Conservation (phyloP, 2,797 vertebrate species). For the Aldrovandia affinis region DNA sequence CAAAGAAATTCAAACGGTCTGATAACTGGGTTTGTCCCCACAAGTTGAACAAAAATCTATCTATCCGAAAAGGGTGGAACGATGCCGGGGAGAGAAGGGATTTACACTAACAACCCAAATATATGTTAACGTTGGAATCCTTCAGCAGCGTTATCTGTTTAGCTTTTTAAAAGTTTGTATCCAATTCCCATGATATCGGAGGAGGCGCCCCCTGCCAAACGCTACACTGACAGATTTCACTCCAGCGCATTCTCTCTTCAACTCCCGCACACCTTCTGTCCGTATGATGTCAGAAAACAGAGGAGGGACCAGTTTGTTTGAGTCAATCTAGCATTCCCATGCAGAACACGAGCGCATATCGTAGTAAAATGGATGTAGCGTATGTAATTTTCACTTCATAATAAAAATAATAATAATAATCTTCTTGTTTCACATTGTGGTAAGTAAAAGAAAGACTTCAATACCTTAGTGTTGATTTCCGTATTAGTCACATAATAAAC, state of each 20-base stretch:
- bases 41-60: neutral
- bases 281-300: conserved; percentile 39
- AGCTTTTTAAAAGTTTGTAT: neutral
- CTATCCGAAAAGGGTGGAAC: neutral
- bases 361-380: neutral
- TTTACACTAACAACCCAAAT: neutral
- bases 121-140: neutral
- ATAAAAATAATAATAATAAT: neutral
- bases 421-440: neutral
- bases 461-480: neutral
- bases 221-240: neutral
- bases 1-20: neutral
- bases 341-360: neutral
- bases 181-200: neutral
- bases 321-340: neutral
- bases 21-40: neutral
- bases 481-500: neutral
- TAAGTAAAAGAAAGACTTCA: no score
- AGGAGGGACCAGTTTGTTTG: conserved; percentile 34
- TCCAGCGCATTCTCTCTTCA: conserved; percentile 40
- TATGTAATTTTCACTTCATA: neutral
- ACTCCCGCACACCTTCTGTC: conserved; percentile 28
- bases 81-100: neutral
- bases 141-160: neutral
- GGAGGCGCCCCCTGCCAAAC: neutral